Base-by-base conservation (phyloP, 2,113 vertebrate genomes). In the Eleginops maclovinus region DNA sequence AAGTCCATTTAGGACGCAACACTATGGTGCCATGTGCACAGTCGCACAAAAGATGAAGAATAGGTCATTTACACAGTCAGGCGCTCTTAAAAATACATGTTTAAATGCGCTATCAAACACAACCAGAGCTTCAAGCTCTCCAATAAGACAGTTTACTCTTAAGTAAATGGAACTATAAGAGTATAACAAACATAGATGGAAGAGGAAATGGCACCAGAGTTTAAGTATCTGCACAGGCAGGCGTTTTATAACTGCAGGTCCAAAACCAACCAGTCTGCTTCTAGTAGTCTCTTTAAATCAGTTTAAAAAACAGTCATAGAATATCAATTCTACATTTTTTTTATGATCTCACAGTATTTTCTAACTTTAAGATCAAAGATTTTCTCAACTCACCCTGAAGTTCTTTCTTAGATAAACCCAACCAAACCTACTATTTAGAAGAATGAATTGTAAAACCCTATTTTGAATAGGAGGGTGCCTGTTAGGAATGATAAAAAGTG, bases 71-170 rank as follows among this genome's bases (percentile, higher is more conserved):
- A 49, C 36, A 50, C 36, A 50, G 21, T 66, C n/a, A 16, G 12
- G 54, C 0, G 8, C 28, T 64, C 9, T 21, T 4, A 4, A 68
- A 72, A 14, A 63, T 36, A 36, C 11, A 41, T 63, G 75, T 66
- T 78, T 58, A 43, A 69, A 60, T 1, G 15, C 17, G n/a, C n/a
- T n/a, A n/a, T n/a, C n/a, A n/a, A n/a, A n/a, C n/a, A 10, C 41
- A 54, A 17, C 75, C 41, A 63, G 55, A 41, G 19, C 69, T 77
- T 77, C 69, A 66, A 44, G 12, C 46, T 64, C 17, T 19, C 21
- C 28, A 65, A n/a, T 46, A 68, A 53, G 50, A 54, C 16, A 2
- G 28, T 28, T 78, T 81, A 28, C 21, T 56, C 64, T 51, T 13
- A 58, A 47, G 51, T 68, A 26, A 59, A 68, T 26, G 9, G 28